Conservation (phyloP, 2,888 invertebrate genomes). For the Xanthia togata region DNA sequence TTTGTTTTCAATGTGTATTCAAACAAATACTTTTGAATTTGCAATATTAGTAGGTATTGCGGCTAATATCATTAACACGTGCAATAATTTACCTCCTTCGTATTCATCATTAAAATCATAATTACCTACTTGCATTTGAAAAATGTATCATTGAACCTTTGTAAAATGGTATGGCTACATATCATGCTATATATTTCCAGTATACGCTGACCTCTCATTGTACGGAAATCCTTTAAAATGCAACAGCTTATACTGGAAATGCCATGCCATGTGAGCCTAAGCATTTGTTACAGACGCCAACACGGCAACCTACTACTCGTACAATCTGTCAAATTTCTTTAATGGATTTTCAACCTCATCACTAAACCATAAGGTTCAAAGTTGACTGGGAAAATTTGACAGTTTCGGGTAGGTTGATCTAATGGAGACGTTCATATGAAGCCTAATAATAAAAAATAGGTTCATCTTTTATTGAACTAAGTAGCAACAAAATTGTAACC, state of each 20-base stretch:
- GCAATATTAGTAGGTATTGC: constrained; percentile 9
- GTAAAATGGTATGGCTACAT: neutral
- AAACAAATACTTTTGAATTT: constrained; percentile 11
- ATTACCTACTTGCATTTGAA: constrained; percentile 59
- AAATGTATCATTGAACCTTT: constrained; percentile 28
- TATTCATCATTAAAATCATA: constrained; percentile 31
- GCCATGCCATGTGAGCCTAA: too few species aligned
- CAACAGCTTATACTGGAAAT: too few species aligned
- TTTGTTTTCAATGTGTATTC: constrained; percentile 41
- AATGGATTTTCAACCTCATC: too few species aligned
- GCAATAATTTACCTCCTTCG: constrained; percentile 11
- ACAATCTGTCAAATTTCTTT: too few species aligned
- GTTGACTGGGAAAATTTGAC: too few species aligned
- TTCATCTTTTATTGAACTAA: constrained; percentile 47
- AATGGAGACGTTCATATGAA: constrained; percentile 61
- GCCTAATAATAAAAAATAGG: constrained; percentile 59
- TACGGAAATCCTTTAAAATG: too few species aligned
- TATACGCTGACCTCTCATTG: too few species aligned
- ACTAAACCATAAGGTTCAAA: too few species aligned
- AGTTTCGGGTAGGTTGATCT: too few species aligned
- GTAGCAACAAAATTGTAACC: constrained; percentile 55
- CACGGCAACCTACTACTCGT: too few species aligned
- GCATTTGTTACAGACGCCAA: too few species aligned
- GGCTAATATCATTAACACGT: constrained; percentile 18
- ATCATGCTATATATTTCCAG: too few species aligned